Evolutionary conservation across 2,888 invertebrate genomes (phyloP), one percentile per base, ranked within the genome.

Genomic region (Drosophila flavopinicola): DNA sequence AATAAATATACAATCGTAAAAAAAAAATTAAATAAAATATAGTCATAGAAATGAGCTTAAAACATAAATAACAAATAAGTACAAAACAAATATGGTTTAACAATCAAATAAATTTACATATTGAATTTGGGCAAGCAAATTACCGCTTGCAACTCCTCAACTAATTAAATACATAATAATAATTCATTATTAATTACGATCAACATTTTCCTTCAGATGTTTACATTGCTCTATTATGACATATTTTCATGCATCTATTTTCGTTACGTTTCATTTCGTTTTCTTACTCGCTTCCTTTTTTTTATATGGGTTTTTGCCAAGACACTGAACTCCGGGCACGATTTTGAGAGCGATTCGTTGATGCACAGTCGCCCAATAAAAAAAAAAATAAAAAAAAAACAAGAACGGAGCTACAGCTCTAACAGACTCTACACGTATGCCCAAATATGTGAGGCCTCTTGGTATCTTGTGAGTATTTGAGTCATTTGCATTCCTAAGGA

Each of bases 1-100:
- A 71, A 37, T 35, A 17, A 13, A 30, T 24, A 47, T 25, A 44
- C 17, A 48, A 33, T 17, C 7, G 11, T 32, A 32, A 25, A 33
- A 42, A 51, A 60, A 57, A 47, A 25, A 42, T 37, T 39, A n/a
- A 27, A 15, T 11, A 10, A 20, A 27, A 25, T 17, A 27, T 13
- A 37, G 33, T 52, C 39, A 23, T 32, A 20, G 17, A 66, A 63
- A 52, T 38, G 32, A 41, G 57, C 52, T 63, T 74, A 77, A 71
- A 85, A 78, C 82, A 71, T 78, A 79, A 79, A 71, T 80, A 79
- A 79, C 78, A 80, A 84, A 78, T 67, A 64, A 65, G 56, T 66
- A 54, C 60, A 71, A 78, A 82, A 82, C 75, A 80, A 84, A 78
- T 68, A 66, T 20, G 64, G 56, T 59, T 78, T 56, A 79, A 79